Evolutionary conservation across 2,113 vertebrate species (phyloP), one percentile per base, ranked within the genome.

Genomic region (Heterotis niloticus): DNA sequence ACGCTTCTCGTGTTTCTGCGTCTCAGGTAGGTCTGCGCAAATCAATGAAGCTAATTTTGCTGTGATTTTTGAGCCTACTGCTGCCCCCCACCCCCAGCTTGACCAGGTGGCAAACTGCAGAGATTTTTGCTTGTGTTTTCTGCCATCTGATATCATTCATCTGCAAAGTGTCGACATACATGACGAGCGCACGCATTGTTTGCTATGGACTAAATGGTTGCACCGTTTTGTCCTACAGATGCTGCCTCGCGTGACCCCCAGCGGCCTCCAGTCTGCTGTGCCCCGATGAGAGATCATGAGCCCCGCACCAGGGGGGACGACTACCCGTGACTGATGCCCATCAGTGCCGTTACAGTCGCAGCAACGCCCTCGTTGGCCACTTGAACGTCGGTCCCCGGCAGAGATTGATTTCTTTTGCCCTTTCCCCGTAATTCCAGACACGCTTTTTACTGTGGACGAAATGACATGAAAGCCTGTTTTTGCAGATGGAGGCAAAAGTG

Each of bases 1-100:
- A 99, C 84, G 91, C 94, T 87, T 98, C 96, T 72, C 96, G 96
- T 91, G 97, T 98, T 95, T 98, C 97, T 89, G 95, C 95, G 82
- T 98, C 96, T 74, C 97, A 99, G 96, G 97, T 98, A 92, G 64
- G 81, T 11, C 4, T 10, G 14, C 16, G 76, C 3, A 44, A 44
- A 44, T 7, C 2, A 44, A 7, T 7, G 34, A 44, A 44, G 7
- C 34, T 44, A n/a, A n/a, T 44, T 44, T 44, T 44, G 26, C 26
- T 12, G 52, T 44, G 10, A 28, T 80, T 16, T 72, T 29, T 78
- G 11, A 66, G 26, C 80, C 52, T 52, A 18, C 64, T 29, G 11
- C 18, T 24, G 28, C 28, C 57, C 2, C 12, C 20, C 24, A 70
- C 16, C 69, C 34, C 34, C 34, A 2, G 7, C 34, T 7, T 44